Evolutionary conservation across 2,113 vertebrate genomes (phyloP).

Genomic region (Danio rerio): DNA sequence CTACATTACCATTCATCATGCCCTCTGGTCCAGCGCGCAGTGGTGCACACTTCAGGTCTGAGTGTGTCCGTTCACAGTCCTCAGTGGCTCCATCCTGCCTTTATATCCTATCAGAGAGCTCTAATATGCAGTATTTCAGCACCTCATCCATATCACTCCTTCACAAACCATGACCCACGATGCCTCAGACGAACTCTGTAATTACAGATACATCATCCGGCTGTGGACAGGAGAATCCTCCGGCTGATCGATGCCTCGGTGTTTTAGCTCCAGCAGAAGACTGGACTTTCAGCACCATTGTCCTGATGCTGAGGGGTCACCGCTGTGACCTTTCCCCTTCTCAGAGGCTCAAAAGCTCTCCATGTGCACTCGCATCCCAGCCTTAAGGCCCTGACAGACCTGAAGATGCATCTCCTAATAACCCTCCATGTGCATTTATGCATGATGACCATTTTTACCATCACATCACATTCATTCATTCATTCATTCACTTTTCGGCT

Average conservation of each 20-base stretch:
- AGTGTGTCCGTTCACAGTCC: neutral
- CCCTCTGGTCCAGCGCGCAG: neutral
- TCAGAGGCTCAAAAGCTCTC: neutral
- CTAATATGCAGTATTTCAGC: constrained; percentile 65
- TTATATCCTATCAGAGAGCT: constrained; percentile 61
- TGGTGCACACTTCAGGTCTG: neutral
- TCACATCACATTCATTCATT: too few species aligned
- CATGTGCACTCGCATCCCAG: neutral
- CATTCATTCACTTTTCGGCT: too few species aligned
- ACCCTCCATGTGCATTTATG: constrained; percentile 6
- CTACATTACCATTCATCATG: constrained; percentile 14
- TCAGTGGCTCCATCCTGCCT: constrained; percentile 35
- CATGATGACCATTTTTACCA: too few species aligned
- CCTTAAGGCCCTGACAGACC: constrained; percentile 31
- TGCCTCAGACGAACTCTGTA: constrained; percentile 9
- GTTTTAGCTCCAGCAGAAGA: constrained; percentile 57
- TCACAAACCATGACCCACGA: constrained; percentile 63
- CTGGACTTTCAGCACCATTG: constrained; percentile 51
- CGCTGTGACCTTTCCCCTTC: constrained; percentile 33
- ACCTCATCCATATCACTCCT: constrained; percentile 73
- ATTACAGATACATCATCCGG: constrained; percentile 44
- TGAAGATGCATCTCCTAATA: constrained; percentile 56
- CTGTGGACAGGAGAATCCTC: constrained; percentile 64
- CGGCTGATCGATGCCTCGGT: constrained; percentile 58
- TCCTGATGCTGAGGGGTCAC: constrained; percentile 12